Conservation (phyloP, 2,797 vertebrate species). For the Periparus ater region DNA sequence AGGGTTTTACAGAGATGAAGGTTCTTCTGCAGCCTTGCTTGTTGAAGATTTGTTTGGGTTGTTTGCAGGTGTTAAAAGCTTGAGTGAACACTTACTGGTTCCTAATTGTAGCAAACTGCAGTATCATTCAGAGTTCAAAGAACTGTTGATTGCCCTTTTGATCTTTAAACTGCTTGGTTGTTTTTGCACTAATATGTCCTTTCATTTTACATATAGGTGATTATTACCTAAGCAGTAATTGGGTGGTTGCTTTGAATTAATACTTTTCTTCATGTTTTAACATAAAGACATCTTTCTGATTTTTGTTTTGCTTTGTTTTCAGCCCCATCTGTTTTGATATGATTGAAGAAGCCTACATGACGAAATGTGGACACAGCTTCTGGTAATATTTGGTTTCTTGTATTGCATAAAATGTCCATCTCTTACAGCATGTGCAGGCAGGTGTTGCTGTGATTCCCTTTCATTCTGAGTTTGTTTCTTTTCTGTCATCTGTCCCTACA, state of each 20-base stretch:
- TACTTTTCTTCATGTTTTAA: neutral
- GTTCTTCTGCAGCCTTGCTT: neutral
- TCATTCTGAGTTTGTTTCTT: neutral
- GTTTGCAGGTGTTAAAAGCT: neutral
- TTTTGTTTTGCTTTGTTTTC: constrained; percentile 59
- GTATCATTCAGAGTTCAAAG: neutral
- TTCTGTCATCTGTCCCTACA: neutral
- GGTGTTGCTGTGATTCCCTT: neutral
- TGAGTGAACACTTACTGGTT: neutral
- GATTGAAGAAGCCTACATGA: constrained; percentile 99
- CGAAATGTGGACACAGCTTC: constrained; percentile 98
- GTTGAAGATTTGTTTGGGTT: neutral
- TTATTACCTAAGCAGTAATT: neutral
- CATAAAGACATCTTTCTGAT: neutral
- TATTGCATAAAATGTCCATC: neutral
- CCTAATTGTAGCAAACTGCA: neutral
- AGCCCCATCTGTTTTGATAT: constrained; percentile 99
- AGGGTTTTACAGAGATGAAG: fast-evolving
- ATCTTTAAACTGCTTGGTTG: neutral
- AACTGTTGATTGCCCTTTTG: neutral
- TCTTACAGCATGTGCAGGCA: neutral
- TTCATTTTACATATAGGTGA: neutral
- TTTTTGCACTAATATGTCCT: neutral
- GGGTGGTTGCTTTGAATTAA: neutral
- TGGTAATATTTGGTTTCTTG: constrained; percentile 81